Percentiles rank a stretch among this genome's conserved stretches.
Evolutionary conservation across 2,888 invertebrate genomes (phyloP).

Genomic region (Apomyelois bistriatella): DNA sequence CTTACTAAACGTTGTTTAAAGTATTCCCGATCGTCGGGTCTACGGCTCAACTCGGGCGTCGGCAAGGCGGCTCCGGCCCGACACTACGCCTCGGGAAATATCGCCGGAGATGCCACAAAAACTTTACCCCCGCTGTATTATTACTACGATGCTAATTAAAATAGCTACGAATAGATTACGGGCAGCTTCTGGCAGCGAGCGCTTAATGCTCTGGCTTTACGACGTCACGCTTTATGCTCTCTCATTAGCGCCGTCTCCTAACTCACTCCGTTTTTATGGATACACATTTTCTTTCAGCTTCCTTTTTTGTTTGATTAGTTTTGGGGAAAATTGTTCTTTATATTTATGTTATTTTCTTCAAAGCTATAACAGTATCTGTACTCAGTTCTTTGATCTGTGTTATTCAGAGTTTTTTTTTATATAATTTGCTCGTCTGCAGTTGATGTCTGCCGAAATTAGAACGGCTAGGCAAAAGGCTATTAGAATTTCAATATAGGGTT

Average conservation of each 20-base stretch:
- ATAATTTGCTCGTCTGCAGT: too few relatives aligned
- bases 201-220: conserved; percentile 75
- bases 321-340: conserved; percentile 21
- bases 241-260: conserved; percentile 71
- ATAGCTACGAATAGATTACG: conserved; percentile 76
- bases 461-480: too few relatives aligned
- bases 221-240: conserved; percentile 75
- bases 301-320: conserved; percentile 41
- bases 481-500: too few relatives aligned
- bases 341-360: conserved; percentile 22
- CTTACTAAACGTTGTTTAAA: conserved; percentile 52
- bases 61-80: conserved; percentile 33
- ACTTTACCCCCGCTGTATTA: conserved; percentile 69
- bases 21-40: conserved; percentile 52
- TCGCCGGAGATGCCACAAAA: conserved; percentile 67
- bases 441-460: too few relatives aligned
- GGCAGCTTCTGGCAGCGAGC: conserved; percentile 68
- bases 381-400: too few relatives aligned
- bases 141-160: conserved; percentile 76
- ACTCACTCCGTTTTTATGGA: conserved; percentile 60
- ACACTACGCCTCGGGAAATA: conserved; percentile 51
- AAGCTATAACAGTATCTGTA: neutral
- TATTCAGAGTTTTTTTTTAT: too few relatives aligned
- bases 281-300: conserved; percentile 48
- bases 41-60: conserved; percentile 28